phyloP scores from a whole-genome alignment of 2,113 vertebrate species.

The Phalacrocorax brasilianus region DNA sequence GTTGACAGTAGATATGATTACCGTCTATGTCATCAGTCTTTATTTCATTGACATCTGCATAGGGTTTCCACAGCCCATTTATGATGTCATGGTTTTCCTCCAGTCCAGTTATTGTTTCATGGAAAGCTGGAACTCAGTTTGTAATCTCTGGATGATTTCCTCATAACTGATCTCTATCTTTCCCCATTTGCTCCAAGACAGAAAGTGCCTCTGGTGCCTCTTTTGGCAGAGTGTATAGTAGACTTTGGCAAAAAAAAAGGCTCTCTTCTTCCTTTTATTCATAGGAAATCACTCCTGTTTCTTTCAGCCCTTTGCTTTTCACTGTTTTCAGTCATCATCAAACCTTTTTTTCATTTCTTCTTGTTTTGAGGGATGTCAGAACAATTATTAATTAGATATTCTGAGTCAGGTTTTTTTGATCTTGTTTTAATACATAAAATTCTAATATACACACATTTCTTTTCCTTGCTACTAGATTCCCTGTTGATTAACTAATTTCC shows the following conservation, averaged over 20 bases:
- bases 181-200: background rate
- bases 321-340: background rate
- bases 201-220: background rate
- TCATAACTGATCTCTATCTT: background rate
- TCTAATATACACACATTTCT: background rate
- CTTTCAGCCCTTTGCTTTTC: background rate
- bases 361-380: background rate
- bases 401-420: background rate
- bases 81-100: background rate
- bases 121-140: background rate
- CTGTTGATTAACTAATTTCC: background rate
- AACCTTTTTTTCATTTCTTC: background rate
- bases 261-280: background rate
- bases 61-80: background rate
- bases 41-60: background rate
- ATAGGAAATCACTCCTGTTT: background rate
- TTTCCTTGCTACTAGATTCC: background rate
- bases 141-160: background rate
- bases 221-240: background rate
- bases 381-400: background rate
- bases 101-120: background rate
- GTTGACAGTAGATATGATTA: background rate
- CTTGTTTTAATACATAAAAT: background rate
- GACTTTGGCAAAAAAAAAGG: background rate
- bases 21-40: rapidly evolving